Evolutionary conservation across 2,797 vertebrate genomes (phyloP).

Genomic region (Bradypodion pumilum): DNA sequence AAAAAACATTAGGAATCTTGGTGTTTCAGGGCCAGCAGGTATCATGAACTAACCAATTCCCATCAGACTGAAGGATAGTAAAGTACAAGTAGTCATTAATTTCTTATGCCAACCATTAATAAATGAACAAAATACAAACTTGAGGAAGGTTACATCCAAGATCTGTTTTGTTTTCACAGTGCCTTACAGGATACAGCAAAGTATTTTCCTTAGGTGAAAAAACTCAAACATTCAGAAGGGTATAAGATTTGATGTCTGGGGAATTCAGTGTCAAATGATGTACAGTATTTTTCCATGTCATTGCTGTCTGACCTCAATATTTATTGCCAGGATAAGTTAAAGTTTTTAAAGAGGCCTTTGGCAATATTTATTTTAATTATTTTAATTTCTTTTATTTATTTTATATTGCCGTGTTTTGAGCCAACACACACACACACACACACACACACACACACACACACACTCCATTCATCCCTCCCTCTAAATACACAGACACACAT

Average conservation of each 20-base stretch:
- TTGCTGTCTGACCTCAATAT: neutral
- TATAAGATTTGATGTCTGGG: neutral
- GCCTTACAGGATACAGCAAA: neutral
- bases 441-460: too few species aligned
- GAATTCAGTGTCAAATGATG: neutral
- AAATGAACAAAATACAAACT: neutral
- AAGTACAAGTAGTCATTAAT: neutral
- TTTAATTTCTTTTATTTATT: too few species aligned
- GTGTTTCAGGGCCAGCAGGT: neutral
- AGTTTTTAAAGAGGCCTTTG: too few species aligned
- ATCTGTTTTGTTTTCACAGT: neutral
- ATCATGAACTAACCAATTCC: neutral
- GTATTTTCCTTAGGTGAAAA: neutral
- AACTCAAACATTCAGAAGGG: neutral
- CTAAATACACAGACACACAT: too few species aligned
- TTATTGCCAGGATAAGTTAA: neutral
- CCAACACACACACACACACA: too few species aligned
- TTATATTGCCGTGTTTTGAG: too few species aligned
- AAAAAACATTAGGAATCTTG: neutral
- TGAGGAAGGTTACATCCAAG: neutral
- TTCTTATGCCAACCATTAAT: neutral
- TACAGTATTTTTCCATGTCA: too few species aligned
- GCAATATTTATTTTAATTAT: too few species aligned
- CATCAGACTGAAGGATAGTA: neutral
- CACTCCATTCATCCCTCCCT: too few species aligned